A percentile compares a stretch with the other conserved stretches of the same genome.
Evolutionary conservation across 2,113 vertebrate genomes (phyloP).

Genomic region (Hystrix cristata): DNA sequence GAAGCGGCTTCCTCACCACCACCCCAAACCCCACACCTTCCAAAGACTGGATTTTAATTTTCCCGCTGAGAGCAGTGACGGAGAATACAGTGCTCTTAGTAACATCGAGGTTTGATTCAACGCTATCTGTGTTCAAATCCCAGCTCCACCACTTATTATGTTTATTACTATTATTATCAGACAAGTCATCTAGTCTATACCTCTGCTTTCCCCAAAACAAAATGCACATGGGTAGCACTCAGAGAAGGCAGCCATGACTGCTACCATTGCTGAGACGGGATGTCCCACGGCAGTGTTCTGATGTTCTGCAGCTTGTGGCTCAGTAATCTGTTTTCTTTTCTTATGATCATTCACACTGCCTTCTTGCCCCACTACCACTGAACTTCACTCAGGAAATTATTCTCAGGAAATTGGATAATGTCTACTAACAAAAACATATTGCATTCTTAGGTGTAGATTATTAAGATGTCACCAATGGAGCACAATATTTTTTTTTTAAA

Average conservation of each 20-base stretch:
- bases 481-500: slow-evolving; percentile 20
- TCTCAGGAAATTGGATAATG: background rate
- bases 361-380: background rate
- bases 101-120: background rate
- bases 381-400: background rate
- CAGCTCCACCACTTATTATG: background rate
- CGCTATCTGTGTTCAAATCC: background rate
- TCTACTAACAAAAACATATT: background rate
- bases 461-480: background rate
- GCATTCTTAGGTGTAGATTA: background rate
- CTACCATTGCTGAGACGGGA: background rate
- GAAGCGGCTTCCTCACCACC: background rate
- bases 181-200: background rate
- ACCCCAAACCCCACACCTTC: background rate
- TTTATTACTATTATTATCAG: background rate
- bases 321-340: background rate
- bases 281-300: too few relatives aligned
- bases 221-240: background rate
- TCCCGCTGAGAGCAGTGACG: background rate
- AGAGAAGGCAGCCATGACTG: background rate
- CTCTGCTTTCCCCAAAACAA: background rate
- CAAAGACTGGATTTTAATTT: background rate
- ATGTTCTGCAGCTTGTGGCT: background rate
- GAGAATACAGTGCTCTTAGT: too few relatives aligned
- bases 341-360: background rate